Evolutionary conservation across 2,888 invertebrate species (phyloP), one percentile per base, ranked within the genome.

Genomic region (Tupiocoris notatus): DNA sequence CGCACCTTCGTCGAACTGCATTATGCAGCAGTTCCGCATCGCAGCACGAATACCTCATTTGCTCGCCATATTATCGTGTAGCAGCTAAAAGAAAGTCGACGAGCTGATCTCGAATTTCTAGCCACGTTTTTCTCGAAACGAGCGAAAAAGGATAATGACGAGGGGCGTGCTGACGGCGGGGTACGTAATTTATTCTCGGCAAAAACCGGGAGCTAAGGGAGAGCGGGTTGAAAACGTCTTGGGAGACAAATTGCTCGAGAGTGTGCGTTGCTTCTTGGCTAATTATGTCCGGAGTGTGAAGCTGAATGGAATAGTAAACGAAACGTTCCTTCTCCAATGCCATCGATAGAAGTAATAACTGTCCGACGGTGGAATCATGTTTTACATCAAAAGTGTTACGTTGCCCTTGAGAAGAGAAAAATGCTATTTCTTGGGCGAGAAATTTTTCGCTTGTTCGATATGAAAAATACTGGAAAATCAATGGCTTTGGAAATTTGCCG

Each of bases 231-330:
- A 57, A 67, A 67, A 67, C 67, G 67, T 67, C 67, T 67, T 67
- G 67, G 57, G 57, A 67, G 67, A 67, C 67, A 67, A 67, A 67
- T 67, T 67, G 67, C 39, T 22, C 57, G 67, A 54, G 67, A 57
- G 67, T 67, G 67, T 67, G 57, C 56, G 67, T 23, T 24, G 65
- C 67, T 65, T 18, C 18, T 17, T 3, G 65, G 65, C 65, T 67
- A 67, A 67, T 67, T 67, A 67, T 67, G 67, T 39, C 67, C n/a
- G 56, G 21, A 54, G 57, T 56, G 67, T 67, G 67, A 22, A 57
- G 67, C 67, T 67, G 67, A 54, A 67, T 21, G 67, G 67, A 67
- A 67, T 67, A 67, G 57, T 56, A 67, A 67, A 22, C 57, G 57
- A 67, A 22, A n/a, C 12, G 3, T 39, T 39, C 39, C 39, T 39